These are phyloP conservation scores for Hoplias malabaricus DNA, from an alignment of 2,113 vertebrate genomes.

Conservation along the genomic window DNA sequence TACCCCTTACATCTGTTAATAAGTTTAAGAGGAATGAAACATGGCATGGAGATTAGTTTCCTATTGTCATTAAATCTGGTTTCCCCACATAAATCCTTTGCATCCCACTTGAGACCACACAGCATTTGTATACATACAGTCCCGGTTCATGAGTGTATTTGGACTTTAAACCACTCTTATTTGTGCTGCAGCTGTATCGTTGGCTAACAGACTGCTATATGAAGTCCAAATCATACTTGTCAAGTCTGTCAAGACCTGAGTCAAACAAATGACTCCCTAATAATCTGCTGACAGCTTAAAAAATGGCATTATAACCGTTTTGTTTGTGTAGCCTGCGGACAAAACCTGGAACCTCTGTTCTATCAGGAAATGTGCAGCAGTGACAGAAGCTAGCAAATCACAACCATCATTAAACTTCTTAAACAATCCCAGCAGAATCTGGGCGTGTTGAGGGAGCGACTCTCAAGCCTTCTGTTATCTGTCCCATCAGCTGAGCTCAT, in stretches of 20 bases:
- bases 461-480: slow-evolving; percentile 37
- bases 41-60: not conserved
- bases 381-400: slow-evolving; percentile 1
- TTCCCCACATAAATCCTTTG: not conserved
- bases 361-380: not conserved
- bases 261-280: slow-evolving; percentile 31
- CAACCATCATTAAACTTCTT: slow-evolving; percentile 18
- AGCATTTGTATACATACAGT: not conserved
- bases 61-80: slow-evolving; percentile 3
- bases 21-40: not conserved
- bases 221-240: not conserved
- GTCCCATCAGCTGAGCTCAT: slow-evolving; percentile 50
- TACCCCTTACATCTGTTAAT: no score
- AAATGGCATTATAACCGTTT: slow-evolving; percentile 26
- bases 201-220: not conserved
- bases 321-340: slow-evolving; percentile 5
- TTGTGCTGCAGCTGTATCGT: not conserved
- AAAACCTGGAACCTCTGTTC: slow-evolving; percentile 10
- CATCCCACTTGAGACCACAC: slow-evolving; percentile 1
- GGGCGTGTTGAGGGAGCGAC: slow-evolving; percentile 29
- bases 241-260: not conserved
- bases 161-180: not conserved
- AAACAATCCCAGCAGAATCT: not conserved
- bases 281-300: slow-evolving; percentile 36
- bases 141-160: not conserved